Percentiles rank a stretch among this genome's conserved stretches.
These are phyloP conservation scores for Alaudala cheleensis DNA, from an alignment of 2,113 vertebrate species.

Conservation along the genomic window DNA sequence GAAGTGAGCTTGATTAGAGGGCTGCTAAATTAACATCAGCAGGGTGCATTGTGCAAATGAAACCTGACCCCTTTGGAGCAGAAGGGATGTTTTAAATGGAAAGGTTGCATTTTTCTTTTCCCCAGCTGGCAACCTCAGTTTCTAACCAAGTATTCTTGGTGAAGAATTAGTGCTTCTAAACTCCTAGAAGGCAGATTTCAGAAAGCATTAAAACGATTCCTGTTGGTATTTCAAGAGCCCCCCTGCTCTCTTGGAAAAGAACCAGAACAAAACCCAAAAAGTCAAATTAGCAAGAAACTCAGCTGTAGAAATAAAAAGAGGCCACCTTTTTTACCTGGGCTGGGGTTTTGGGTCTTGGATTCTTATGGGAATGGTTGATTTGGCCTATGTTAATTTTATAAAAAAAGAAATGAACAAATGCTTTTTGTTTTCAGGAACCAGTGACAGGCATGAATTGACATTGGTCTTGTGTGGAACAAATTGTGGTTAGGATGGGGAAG, in stretches of 20 bases:
- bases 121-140: neutral
- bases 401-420: neutral
- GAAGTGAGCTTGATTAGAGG: slow-evolving; percentile 1
- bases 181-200: slow-evolving; percentile 15
- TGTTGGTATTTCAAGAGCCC: neutral
- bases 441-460: neutral
- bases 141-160: neutral
- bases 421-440: neutral
- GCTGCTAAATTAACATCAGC: neutral
- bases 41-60: neutral
- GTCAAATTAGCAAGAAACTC: neutral
- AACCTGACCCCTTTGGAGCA: neutral
- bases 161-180: neutral
- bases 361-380: neutral
- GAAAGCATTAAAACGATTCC: slow-evolving; percentile 20
- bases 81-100: neutral
- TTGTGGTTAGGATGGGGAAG: neutral
- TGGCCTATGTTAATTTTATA: neutral
- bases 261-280: neutral
- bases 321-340: neutral
- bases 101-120: neutral
- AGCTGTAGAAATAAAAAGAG: neutral
- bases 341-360: neutral
- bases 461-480: neutral
- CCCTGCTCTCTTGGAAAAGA: neutral